Evolutionary conservation across 1,140 invertebrate species (phyloP), one percentile per base, ranked within the genome.

Genomic region (Megalonaias nervosa): DNA sequence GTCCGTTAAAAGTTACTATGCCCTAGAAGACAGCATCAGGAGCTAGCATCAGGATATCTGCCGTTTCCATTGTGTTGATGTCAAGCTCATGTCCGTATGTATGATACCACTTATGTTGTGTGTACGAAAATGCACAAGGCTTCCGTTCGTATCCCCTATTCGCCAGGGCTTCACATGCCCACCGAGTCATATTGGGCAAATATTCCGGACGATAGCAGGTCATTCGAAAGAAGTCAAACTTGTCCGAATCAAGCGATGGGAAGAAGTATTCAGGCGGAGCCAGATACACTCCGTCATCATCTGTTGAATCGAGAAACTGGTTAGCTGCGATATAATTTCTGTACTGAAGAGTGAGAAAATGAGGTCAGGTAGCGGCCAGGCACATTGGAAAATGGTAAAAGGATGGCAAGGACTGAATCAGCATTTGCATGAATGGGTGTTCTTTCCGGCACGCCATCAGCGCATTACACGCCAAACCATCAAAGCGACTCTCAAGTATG

Each of bases 261-360:
- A 86, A 85, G 67, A 87, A 87, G 59, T 86, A 87, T 59, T 87
- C 84, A 2, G 86, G 79, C 56, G 86, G 86, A 0, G 84, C 75
- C 14, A 87, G 71, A 77, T 84, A 85, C 11, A 78, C 68, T 2
- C 80, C 79, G 59, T 83, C 67, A 16, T 71, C 73, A 65, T 72
- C 64, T 6, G 69, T 72, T 1, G 65, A 23, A 15, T 64, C 13
- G 12, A 56, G 31, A 55, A 74, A 58, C 17, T 77, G 58, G 57
- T 65, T 71, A 11, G 38, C 38, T 4, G 58, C 70, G 19, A 17
- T 9, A 73, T 86, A 88, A 16, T 81, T 58, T 48, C 79, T 58
- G 38, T 69, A 69, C 56, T 61, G 59, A 11, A 15, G 17, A 12
- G 73, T 74, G 12, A 75, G 19, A 64, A n/a, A 70, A 23, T 21